Evolutionary conservation across 2,888 invertebrate species (phyloP), one percentile per base, ranked within the genome.

Genomic region (Acrocera orbiculus): DNA sequence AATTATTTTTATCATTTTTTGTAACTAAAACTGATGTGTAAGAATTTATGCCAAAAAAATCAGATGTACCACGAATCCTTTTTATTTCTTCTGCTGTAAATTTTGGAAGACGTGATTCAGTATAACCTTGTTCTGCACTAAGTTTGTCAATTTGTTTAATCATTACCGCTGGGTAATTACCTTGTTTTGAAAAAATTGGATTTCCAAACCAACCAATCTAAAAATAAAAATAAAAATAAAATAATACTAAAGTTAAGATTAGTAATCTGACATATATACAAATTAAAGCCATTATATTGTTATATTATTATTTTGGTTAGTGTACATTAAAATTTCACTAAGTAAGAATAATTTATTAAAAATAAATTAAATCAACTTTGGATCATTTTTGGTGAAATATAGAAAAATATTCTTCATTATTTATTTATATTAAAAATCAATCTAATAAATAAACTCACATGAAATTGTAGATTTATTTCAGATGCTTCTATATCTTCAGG

Each of bases 31-130:
- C 61, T 1, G 72, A 64, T 1, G 76, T 73, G 50, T 85, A 85
- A 37, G 75, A 69, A 49, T 83, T 82, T 13, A 82, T 50, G 1
- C 79, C 81, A 32, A 82, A 62, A 54, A 76, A 80, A 50, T 86
- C 82, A 2, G 65, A 63, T 1, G 77, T 70, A 5, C 69, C 72
- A 22, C 54, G 58, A 15, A 81, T 66, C 34, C 62, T 58, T 8
- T 57, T 50, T 7, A 76, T 61, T 59, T 80, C 76, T 15, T 69
- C 61, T 0, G 47, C 25, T 1, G 70, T 71, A 47, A 77, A 74
- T 36, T 47, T 48, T 0, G 77, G 76, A 3, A 79, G 59, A 8
- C 76, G 65, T 1, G 77, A 74, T 13, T 64, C 56, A 0, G 56
- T 47, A 42, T 64, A 73, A 7, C 70, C 67, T 51, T 76, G 72